Base-by-base conservation (phyloP, 2,888 invertebrate genomes). In the Apodemia mormo region DNA sequence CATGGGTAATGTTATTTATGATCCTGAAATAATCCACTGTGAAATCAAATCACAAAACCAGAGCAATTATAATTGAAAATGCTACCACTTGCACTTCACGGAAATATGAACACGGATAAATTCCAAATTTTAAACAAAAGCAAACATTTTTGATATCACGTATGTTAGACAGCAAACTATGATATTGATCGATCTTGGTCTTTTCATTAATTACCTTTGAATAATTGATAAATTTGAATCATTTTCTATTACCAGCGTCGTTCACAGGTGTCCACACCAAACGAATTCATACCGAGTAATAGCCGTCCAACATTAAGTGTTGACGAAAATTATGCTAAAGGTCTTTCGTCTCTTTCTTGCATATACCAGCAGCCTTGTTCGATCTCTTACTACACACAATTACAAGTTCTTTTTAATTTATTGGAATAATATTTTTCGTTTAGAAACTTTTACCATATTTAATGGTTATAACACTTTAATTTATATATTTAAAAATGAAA, bases 11-110 rank as follows among this genome's bases (percentile, higher is more conserved):
- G 78, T 78, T 81, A 78, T 80, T 78, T 75, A 76, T 76, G 77
- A 79, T 79, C 83, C 87, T 85, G 81, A 78, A 85, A 82, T 80
- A 85, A 83, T 82, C 80, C 82, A 82, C 82, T 79, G 80, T 79
- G 79, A 79, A 85, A 85, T 83, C 83, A 83, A 79, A 80, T 77
- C 79, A 85, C 78, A 77, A 82, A 84, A 83, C 81, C 81, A 76
- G 83, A 84, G 87, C 86, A 90, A 92, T 90, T 91, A 90, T 83
- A 61, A 61, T 61, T 61, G 61, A 14, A 37, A 89, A 88, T 86
- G 84, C 84, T 85, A 85, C 78, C 74, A 78, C 76, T 85, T 84
- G 78, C 74, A 78, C 76, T 85, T 84, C 86, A 88, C 85, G 86
- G 85, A 81, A 82, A 77, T 82, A 77, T 75, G 70, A 73, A 70